Conservation (phyloP, 2,888 invertebrate genomes). For the Embidobia sp. region DNA sequence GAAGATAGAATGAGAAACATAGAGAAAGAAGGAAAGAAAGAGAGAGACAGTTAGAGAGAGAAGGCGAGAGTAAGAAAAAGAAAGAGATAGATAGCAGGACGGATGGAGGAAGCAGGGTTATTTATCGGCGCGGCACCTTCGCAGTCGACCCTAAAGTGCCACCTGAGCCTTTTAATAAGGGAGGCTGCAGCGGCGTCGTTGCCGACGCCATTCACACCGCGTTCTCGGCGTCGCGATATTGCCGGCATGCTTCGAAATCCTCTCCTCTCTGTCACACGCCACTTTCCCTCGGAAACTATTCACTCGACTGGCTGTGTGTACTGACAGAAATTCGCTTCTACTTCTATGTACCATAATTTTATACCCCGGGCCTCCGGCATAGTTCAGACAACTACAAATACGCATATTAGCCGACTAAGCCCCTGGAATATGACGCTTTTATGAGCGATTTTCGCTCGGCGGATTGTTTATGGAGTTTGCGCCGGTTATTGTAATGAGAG, state of each 20-base stretch:
- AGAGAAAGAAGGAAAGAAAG: too few relatives aligned
- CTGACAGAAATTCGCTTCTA: constrained; percentile 35
- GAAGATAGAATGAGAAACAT: too few relatives aligned
- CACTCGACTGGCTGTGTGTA: background rate
- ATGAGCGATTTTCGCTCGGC: constrained; percentile 44
- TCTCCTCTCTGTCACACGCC: constrained; percentile 37
- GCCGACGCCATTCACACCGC: constrained; percentile 59
- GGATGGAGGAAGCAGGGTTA: constrained; percentile 54
- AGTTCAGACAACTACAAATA: constrained; percentile 53
- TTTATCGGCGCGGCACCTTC: constrained; percentile 67
- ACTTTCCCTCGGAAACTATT: constrained; percentile 25
- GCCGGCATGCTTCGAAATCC: constrained; percentile 69
- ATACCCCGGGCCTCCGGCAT: constrained; percentile 26
- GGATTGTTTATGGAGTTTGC: constrained; percentile 40
- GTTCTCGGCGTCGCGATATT: constrained; percentile 70
- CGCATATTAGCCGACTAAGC: constrained; percentile 46
- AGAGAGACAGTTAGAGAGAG: too few relatives aligned
- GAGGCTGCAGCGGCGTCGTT: constrained; percentile 56
- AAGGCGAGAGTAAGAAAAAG: constrained; percentile 4
- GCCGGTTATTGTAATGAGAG: constrained; percentile 43
- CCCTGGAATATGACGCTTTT: constrained; percentile 33
- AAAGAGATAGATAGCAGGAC: background rate
- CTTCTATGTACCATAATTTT: constrained; percentile 42
- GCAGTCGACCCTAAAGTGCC: constrained; percentile 69
- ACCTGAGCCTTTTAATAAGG: constrained; percentile 75